Base-by-base conservation (phyloP, 1,140 invertebrate species). In the Atta texana region DNA sequence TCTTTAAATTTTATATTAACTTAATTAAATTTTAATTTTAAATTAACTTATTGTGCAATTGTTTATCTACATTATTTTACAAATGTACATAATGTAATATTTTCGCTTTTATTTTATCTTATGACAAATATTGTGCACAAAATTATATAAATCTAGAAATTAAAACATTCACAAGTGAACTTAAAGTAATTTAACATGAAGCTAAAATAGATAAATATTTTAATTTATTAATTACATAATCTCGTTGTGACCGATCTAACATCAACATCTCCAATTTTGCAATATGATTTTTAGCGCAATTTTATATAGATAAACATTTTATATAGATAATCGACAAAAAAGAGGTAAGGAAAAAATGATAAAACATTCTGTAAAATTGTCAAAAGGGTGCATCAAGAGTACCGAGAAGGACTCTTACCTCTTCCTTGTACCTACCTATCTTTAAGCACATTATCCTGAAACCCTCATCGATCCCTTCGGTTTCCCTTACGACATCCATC, bases 331-430 rank as follows among this genome's bases (percentile, higher is more conserved):
- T 75, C 10, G 39, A n/a, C 34, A 21, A 75, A 10, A 74, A 21
- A 44, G 39, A 44, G 14, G 49, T 3, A 28, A 49, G 14, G 18
- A 66, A 77, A 72, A 82, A 84, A 84, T 74, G 89, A 51, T 74
- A 85, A 87, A 90, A 89, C 85, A 90, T 89, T 89, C 66, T 74
- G 71, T 81, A 89, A 90, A 90, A 90, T 89, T 90, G 61, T 90
- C 74, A 49, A 75, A 85, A 90, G 89, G 69, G 75, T 84, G 66
- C 55, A 7, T 64, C n/a, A 12, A 85, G 39, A 87, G 53, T 76
- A 76, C 71, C 76, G 59, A 81, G 63, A 81, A 78, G 69, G 69
- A 87, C 78, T 85, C 78, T 89, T 90, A 87, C 87, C 57, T 85
- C 80, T 84, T 89, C 76, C 76, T 89, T 55, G 63, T 84, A 51